phyloP scores from a whole-genome alignment of 2,797 vertebrate genomes.

The Anguilla pacifica region DNA sequence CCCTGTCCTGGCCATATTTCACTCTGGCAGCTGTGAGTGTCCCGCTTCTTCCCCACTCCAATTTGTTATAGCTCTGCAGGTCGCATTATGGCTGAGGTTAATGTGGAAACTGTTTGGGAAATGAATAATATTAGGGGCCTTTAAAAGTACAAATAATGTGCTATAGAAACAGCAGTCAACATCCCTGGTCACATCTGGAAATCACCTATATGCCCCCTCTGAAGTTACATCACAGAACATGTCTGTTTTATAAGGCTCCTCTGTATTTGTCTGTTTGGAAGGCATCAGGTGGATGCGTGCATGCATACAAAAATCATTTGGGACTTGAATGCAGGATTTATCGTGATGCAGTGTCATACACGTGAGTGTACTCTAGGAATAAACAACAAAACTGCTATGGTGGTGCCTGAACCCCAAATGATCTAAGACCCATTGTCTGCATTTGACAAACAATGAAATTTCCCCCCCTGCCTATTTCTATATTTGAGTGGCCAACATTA shows the following conservation, averaged over 20 bases:
- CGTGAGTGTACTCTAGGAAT: not conserved
- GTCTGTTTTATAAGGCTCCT: slow-evolving; percentile 29
- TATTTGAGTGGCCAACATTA: slow-evolving; percentile 11
- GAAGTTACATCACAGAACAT: not conserved
- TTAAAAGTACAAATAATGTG: slow-evolving; percentile 16
- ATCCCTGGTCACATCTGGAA: slow-evolving; percentile 18
- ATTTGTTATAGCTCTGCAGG: slow-evolving; percentile 34
- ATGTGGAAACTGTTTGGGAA: slow-evolving; percentile 41
- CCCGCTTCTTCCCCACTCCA: not conserved
- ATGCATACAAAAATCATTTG: slow-evolving; percentile 33
- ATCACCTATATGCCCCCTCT: not conserved
- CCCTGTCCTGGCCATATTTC: slow-evolving; percentile 32
- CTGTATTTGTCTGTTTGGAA: not conserved
- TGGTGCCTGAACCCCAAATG: not conserved
- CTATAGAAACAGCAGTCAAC: not conserved
- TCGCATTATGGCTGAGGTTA: slow-evolving; percentile 20
- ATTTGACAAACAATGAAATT: not conserved
- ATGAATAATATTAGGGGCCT: slow-evolving; percentile 5
- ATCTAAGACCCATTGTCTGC: not conserved
- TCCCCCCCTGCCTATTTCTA: not conserved
- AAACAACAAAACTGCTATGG: not conserved
- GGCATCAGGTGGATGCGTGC: not conserved
- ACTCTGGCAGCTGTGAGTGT: slow-evolving; percentile 11
- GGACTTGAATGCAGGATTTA: not conserved
- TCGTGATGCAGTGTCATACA: not conserved